phyloP scores from a whole-genome alignment of 2,797 vertebrate species.

The Cossypha niveicapilla region DNA sequence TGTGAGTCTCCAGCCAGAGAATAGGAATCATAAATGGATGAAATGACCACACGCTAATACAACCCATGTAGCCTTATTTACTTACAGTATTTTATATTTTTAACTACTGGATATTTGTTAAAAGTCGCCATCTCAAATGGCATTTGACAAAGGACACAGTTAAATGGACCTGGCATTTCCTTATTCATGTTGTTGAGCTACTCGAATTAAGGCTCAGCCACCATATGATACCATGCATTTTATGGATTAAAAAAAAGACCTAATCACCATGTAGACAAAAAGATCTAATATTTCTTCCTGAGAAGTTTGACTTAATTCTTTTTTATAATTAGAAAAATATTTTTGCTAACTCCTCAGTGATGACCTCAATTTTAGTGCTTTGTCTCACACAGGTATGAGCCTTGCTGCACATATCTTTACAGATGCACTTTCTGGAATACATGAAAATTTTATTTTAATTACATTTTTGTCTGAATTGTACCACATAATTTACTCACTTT shows the following conservation, averaged over 20 bases:
- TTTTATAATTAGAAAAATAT: neutral
- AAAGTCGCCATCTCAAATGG: conserved; percentile 57
- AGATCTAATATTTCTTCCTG: neutral
- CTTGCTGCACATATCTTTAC: neutral
- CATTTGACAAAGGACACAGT: conserved; percentile 65
- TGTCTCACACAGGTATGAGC: neutral
- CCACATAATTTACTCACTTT: conserved; percentile 52
- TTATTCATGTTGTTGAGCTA: conserved; percentile 55
- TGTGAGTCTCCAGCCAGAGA: neutral
- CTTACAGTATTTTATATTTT: conserved; percentile 34
- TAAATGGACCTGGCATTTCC: conserved; percentile 65
- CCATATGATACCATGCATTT: neutral
- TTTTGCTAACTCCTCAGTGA: neutral
- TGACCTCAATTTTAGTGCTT: neutral
- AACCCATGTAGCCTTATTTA: neutral
- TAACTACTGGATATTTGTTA: conserved; percentile 52
- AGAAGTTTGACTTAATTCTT: neutral
- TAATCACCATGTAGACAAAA: neutral
- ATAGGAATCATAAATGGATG: neutral
- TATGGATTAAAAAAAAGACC: neutral
- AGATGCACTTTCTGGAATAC: conserved; percentile 55
- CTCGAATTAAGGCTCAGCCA: conserved; percentile 46
- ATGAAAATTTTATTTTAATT: conserved; percentile 71
- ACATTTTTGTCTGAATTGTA: conserved; percentile 65
- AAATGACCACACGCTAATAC: neutral